phyloP scores from a whole-genome alignment of 2,888 invertebrate genomes.

The Rotaria magnacalcarata region DNA sequence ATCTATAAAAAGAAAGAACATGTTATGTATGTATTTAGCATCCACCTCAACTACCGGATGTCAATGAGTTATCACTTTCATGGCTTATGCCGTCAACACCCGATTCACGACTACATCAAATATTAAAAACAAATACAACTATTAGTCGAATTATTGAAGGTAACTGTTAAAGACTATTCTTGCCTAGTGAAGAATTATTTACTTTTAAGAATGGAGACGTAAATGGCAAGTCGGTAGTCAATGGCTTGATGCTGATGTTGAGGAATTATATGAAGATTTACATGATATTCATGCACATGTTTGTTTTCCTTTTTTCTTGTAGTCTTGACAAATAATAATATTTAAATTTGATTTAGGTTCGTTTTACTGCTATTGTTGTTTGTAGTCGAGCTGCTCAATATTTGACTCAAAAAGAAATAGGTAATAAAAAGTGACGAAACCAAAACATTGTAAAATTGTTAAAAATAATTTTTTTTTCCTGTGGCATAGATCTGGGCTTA shows the following conservation, averaged over 20 bases:
- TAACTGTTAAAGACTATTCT: not conserved
- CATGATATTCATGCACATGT: constrained; percentile 58
- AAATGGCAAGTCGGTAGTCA: constrained; percentile 57
- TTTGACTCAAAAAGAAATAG: constrained; percentile 26
- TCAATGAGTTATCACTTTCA: not conserved
- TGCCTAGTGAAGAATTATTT: not conserved
- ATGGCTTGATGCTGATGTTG: constrained; percentile 55
- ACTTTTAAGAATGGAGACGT: constrained; percentile 53
- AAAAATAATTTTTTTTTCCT: no score
- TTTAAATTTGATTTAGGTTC: not conserved
- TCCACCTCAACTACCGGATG: not conserved
- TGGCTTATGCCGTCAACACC: not conserved
- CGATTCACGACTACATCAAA: constrained; percentile 18
- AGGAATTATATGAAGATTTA: constrained; percentile 58
- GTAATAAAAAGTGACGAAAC: not conserved
- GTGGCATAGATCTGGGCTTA: not conserved
- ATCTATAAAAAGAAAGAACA: not conserved
- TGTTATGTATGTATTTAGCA: not conserved
- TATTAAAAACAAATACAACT: constrained; percentile 41
- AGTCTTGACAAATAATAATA: not conserved
- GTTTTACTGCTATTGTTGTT: constrained; percentile 41
- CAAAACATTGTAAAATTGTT: no score
- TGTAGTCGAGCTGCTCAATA: constrained; percentile 41
- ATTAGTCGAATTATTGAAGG: constrained; percentile 42
- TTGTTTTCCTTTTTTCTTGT: constrained; percentile 46